Evolutionary conservation across 2,888 invertebrate species (phyloP), one percentile per base, ranked within the genome.

Genomic region (Morpho achilles): DNA sequence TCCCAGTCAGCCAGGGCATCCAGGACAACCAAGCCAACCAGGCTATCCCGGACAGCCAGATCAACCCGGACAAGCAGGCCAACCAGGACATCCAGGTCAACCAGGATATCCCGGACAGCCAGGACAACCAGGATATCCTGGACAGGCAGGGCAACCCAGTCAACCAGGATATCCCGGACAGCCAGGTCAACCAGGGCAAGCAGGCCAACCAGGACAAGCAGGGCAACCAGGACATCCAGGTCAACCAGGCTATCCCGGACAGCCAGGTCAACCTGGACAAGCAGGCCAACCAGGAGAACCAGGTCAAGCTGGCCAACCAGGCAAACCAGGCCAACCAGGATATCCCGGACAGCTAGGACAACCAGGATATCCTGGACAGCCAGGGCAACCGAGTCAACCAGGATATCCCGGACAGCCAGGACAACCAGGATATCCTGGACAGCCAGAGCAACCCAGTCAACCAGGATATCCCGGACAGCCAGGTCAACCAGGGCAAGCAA

Each of bases 71-170:
- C 56, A 66, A 51, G 87, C 85, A 42, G 66, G 60, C 0, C 68
- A 45, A 53, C 45, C 72, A 82, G 2, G 60, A 40, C 46, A 65
- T 63, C 63, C 65, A 10, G 52, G 59, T 7, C 48, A 70, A 86
- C 88, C 61, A 23, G 72, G 73, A 6, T 52, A 60, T 0, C 67
- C 67, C 7, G 91, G 62, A n/a, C 51, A 58, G 79, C 62, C 91
- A 1, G 58, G 61, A 6, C 52, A 59, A 7, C 93, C 75, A 7
- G 63, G 62, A 7, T 8, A 44, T 1, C 54, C 54, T 22, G 53
- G 58, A 7, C 8, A 44, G 0, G 50, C 59, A 43, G 10, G 63
- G 10, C 41, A 52, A 32, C 43, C 52, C 3, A 43, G 52, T 32
- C 10, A 44, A n/a, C 44, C 65, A 47, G 75, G 71, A 7, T 54